These are phyloP conservation scores for Sturmia bella DNA, from an alignment of 2,888 invertebrate genomes.

Conservation along the genomic window DNA sequence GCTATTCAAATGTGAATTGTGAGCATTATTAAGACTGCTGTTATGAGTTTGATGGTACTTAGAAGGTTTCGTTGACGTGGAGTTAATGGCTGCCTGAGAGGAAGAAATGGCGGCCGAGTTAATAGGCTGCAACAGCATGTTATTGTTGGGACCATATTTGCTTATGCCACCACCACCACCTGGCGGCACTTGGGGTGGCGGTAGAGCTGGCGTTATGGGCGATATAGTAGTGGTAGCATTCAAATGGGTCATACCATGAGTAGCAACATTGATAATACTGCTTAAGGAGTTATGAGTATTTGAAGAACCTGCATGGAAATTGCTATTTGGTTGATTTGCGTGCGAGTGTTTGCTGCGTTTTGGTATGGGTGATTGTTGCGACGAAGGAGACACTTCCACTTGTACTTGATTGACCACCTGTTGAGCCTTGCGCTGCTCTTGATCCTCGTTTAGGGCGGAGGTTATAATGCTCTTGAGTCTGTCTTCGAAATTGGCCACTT, in stretches of 20 bases:
- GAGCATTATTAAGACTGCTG: conserved; percentile 40
- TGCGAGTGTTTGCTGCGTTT: conserved; percentile 76
- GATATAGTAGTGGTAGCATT: conserved; percentile 82
- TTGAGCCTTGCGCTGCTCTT: conserved; percentile 82
- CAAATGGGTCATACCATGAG: conserved; percentile 80
- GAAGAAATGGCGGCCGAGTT: conserved; percentile 64
- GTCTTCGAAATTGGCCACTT: conserved; percentile 94
- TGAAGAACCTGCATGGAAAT: conserved; percentile 63
- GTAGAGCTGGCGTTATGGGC: conserved; percentile 79
- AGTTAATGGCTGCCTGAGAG: conserved; percentile 44
- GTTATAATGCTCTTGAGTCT: conserved; percentile 93
- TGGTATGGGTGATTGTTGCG: conserved; percentile 63
- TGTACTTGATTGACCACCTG: conserved; percentile 75
- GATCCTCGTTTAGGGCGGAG: conserved; percentile 92
- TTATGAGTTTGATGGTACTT: conserved; percentile 68
- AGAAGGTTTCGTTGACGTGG: conserved; percentile 55
- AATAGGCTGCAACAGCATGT: conserved; percentile 62
- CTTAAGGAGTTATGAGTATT: conserved; percentile 77
- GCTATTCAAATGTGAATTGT: conserved; percentile 59
- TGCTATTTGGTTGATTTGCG: conserved; percentile 24
- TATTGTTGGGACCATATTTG: conserved; percentile 63
- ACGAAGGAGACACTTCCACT: conserved; percentile 59
- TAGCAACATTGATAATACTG: conserved; percentile 80
- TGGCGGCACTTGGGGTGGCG: conserved; percentile 71
- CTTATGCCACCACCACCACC: conserved; percentile 10